Percentiles rank a stretch among this genome's conserved stretches.
Evolutionary conservation across 2,888 invertebrate species (phyloP).

Genomic region (Seira sanloemensis): DNA sequence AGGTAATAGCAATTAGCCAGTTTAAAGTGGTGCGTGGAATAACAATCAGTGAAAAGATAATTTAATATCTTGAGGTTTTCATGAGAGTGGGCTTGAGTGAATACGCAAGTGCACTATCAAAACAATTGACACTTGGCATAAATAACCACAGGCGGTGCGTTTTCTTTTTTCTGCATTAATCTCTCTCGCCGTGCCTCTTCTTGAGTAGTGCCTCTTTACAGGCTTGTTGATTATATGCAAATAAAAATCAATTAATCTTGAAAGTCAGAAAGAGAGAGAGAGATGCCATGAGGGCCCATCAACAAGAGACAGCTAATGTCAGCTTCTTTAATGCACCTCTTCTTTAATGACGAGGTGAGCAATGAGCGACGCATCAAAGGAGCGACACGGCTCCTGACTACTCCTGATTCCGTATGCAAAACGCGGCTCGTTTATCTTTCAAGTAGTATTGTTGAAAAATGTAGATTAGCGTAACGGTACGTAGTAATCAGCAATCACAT

Average conservation of each 20-base stretch:
- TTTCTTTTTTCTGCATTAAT: background rate
- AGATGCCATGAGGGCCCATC: too few species aligned
- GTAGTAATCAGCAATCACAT: background rate
- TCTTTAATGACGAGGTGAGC: background rate
- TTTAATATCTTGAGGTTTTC: too few species aligned
- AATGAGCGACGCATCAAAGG: background rate
- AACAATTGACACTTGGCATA: conserved; percentile 50
- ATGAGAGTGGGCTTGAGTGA: too few species aligned
- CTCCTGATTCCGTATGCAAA: background rate
- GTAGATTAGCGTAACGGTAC: background rate
- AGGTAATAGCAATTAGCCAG: conserved; percentile 35
- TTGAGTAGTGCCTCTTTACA: too few species aligned
- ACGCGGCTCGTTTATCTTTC: background rate
- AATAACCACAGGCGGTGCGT: conserved; percentile 39
- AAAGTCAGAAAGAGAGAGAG: conserved; percentile 33
- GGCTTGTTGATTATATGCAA: conserved; percentile 40
- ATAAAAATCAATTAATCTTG: conserved; percentile 60
- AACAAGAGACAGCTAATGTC: too few species aligned
- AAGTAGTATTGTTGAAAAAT: too few species aligned
- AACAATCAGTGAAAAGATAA: background rate
- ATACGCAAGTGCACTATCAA: background rate
- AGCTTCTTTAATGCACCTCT: background rate
- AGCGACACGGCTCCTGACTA: background rate
- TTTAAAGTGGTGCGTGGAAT: background rate
- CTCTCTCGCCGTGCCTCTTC: background rate